Base-by-base conservation (phyloP, 2,113 vertebrate species). In the Pungitius pungitius region DNA sequence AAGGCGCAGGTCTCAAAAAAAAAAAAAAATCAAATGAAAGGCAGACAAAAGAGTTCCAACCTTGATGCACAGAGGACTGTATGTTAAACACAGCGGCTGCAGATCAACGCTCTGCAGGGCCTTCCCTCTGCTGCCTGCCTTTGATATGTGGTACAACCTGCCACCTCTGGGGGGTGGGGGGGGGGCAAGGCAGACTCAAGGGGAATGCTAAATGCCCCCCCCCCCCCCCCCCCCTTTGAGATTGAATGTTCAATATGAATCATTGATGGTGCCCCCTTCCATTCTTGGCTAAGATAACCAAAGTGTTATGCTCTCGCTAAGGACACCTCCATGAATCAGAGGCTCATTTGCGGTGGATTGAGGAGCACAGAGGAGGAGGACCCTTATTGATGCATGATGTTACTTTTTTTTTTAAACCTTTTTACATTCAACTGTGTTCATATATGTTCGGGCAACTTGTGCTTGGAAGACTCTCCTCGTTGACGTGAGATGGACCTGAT, bases 81-180 rank as follows among this genome's bases (percentile, higher is more conserved):
- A 65, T 85, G 81, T 85, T 87, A 75, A 87, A 85, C 83, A 89
- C 81, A 78, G 81, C 2, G 69, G 80, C 81, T 70, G 73, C 47
- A 77, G 80, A 86, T 83, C 85, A 83, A 73, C 26, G 12, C 57
- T 66, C 27, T 60, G 76, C 71, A 87, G 84, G 85, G 85, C 54
- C 68, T 77, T 80, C 78, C 79, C 86, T 83, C 81, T 81, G 70
- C 79, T 82, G 69, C 61, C 39, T 78, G 75, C 80, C 91, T 93
- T 93, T 92, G 91, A 92, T 91, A 91, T 88, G 79, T 83, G 89
- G 85, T 88, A 88, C 87, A 89, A 90, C 72, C 88, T 88, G 85
- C 77, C 79, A 91, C 85, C 87, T 89, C 83, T 68, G 47, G 84
- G 90, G 39, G 77, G 30, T 2, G 30, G 30, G 30, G 30, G 30